These are phyloP conservation scores for Metallyticus violacea DNA, from an alignment of 2,888 invertebrate species.

Conservation along the genomic window DNA sequence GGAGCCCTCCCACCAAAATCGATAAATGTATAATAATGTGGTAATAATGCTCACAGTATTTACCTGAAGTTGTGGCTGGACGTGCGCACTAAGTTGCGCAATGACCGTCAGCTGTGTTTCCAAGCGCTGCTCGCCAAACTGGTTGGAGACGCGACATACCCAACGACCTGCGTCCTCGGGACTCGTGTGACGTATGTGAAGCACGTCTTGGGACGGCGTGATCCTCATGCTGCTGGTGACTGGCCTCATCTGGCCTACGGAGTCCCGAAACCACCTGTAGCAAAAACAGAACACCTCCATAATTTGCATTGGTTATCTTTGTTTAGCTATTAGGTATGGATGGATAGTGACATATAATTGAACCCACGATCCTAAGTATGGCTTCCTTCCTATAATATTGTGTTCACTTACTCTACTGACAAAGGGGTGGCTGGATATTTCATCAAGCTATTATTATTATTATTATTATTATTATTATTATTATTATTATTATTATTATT, in stretches of 20 bases:
- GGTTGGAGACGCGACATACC: slow-evolving; percentile 29
- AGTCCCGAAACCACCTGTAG: slow-evolving; percentile 22
- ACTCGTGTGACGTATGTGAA: slow-evolving; percentile 25
- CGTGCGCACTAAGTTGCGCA: slow-evolving; percentile 74
- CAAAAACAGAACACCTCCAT: not conserved
- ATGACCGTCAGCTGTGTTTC: slow-evolving; percentile 24
- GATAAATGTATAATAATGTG: no score
- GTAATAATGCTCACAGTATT: no score
- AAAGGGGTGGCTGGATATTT: no score
- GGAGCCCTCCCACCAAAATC: no score
- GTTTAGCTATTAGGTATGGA: not conserved
- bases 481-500: no score
- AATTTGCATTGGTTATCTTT: not conserved
- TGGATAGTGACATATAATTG: not conserved
- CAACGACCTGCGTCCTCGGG: slow-evolving; percentile 28
- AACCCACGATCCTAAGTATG: not conserved
- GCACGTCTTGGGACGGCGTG: slow-evolving; percentile 21
- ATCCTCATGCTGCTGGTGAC: slow-evolving; percentile 5
- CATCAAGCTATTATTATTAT: no score
- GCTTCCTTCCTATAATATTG: no score
- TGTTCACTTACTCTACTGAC: no score
- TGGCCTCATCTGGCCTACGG: slow-evolving; percentile 3
- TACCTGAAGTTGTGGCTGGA: slow-evolving; percentile 67
- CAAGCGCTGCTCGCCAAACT: slow-evolving; percentile 30
- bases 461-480: no score